Evolutionary conservation across 2,113 vertebrate species (phyloP), one percentile per base, ranked within the genome.

Genomic region (Artemisiospiza belli): DNA sequence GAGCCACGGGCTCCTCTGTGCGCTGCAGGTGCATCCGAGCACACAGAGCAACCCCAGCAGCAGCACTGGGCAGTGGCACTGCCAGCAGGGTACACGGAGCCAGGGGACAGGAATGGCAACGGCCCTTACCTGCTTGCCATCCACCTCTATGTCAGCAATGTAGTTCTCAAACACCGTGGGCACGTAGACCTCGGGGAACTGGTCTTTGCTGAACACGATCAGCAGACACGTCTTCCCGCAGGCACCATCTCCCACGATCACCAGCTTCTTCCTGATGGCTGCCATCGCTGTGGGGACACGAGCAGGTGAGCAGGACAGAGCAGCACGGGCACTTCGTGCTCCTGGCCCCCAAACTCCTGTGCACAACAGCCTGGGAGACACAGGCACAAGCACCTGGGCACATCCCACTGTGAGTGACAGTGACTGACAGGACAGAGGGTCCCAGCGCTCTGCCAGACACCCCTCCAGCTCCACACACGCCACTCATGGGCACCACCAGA

Each of bases 121-220:
- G 0, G 37, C 20, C 51, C 78, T 84, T 80, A 99, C 99, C 99
- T 99, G 99, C 97, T 99, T 99, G 69, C 99, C 97, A 4, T 99
- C 99, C 25, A 99, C 99, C 97, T 99, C 99, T 25, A 99, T 99
- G 97, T 99, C 99, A 2, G 99, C 99, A 3, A 99, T 99, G 97
- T 99, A 99, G 98, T 99, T 99, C 97, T 99, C 99, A 8, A 99
- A 99, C 81, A 99, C 99, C 0, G 99, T 99, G 25, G 99, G 99
- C 54, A 99, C 99, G 2, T 99, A 99, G 86, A 99, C 99, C 80
- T 99, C 99, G 0, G 99, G 99, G 96, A 99, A 99, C 97, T 99
- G 99, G 90, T 99, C 99, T 88, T 99, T 99, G 95, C 99, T 99
- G 98, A 99, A 99, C 70, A 99, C 99, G 1, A 99, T 99, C 78